Percentiles rank a stretch among this genome's conserved stretches.
phyloP scores from a whole-genome alignment of 2,113 vertebrate species.

The Ictalurus punctatus region DNA sequence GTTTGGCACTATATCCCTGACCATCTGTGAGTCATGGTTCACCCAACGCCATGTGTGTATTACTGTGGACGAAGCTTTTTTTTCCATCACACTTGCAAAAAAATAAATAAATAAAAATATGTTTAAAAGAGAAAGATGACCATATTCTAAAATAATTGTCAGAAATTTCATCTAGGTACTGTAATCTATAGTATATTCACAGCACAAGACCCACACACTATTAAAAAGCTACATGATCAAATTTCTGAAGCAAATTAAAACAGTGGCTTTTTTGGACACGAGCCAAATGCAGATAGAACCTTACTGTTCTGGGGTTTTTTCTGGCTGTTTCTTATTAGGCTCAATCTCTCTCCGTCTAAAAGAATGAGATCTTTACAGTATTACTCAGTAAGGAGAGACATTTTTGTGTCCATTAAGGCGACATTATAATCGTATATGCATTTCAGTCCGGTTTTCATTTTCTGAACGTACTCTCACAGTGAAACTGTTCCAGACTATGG shows the following conservation, averaged over 20 bases:
- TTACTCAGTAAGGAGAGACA: not conserved
- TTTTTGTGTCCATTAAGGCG: not conserved
- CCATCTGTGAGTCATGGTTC: not conserved
- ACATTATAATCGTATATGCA: not conserved
- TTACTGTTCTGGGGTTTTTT: not conserved
- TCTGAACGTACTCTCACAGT: not conserved
- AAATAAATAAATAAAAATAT: not conserved
- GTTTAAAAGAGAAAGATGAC: not conserved
- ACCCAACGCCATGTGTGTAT: not conserved
- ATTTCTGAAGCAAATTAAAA: not conserved
- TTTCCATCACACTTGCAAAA: not conserved
- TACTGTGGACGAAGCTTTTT: constrained; percentile 7
- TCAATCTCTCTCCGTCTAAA: not conserved
- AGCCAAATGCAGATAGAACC: not conserved
- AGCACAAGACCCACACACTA: not conserved
- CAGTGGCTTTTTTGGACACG: not conserved
- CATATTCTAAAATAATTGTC: not conserved
- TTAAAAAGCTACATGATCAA: not conserved
- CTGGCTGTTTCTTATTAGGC: not conserved
- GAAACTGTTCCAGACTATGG: not conserved
- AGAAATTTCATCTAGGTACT: not conserved
- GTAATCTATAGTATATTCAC: not conserved
- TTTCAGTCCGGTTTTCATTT: not conserved
- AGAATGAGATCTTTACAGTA: not conserved
- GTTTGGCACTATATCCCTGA: constrained; percentile 1